Evolutionary conservation across 2,888 invertebrate genomes (phyloP).

Genomic region (Ophion obscuratus): DNA sequence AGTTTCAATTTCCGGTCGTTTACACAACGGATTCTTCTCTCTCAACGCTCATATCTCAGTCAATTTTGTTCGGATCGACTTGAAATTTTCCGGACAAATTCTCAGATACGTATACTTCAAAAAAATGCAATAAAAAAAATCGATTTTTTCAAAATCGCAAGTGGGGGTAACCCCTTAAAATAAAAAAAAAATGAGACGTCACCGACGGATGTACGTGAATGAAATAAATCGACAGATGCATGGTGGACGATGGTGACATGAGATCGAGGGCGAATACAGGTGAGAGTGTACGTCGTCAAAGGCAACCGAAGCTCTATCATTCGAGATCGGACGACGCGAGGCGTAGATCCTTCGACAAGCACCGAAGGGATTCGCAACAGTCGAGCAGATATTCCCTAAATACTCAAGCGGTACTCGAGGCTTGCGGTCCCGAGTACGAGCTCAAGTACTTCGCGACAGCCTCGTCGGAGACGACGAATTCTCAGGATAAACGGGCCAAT

Average conservation of each 20-base stretch:
- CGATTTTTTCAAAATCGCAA: too few relatives aligned
- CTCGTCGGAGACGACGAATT: conserved; percentile 74
- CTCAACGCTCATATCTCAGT: too few relatives aligned
- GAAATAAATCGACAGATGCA: conserved; percentile 72
- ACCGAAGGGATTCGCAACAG: conserved; percentile 76
- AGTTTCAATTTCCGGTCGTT: too few relatives aligned
- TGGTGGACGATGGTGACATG: conserved; percentile 76
- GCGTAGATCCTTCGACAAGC: conserved; percentile 79
- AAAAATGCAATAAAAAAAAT: too few relatives aligned
- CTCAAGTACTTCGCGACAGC: conserved; percentile 78
- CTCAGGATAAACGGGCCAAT: conserved; percentile 73
- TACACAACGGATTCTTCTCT: too few relatives aligned
- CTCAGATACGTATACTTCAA: too few relatives aligned
- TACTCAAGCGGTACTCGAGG: conserved; percentile 75
- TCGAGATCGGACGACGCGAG: conserved; percentile 82
- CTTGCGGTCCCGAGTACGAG: conserved; percentile 74
- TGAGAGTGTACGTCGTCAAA: conserved; percentile 76
- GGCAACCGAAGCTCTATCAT: conserved; percentile 79
- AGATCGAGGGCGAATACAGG: conserved; percentile 78
- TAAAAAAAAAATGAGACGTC: too few relatives aligned
- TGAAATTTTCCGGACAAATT: too few relatives aligned
- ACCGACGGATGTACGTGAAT: background rate
- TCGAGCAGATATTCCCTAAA: conserved; percentile 77
- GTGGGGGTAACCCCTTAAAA: too few relatives aligned
- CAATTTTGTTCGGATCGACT: too few relatives aligned